Evolutionary conservation across 2,113 vertebrate genomes (phyloP).

Genomic region (Pterophyllum scalare): DNA sequence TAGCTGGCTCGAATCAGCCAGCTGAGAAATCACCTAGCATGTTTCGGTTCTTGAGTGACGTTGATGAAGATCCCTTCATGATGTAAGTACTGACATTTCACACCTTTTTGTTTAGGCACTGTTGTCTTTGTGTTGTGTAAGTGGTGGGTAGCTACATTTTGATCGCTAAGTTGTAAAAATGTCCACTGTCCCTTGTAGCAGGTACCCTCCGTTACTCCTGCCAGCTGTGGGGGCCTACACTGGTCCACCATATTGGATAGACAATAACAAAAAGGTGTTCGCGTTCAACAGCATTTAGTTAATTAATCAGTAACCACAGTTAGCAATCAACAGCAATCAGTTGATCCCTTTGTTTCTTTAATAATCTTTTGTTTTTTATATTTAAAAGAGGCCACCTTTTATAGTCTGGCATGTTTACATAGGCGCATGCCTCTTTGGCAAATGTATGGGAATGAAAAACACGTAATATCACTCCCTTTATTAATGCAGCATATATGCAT

Average conservation of each 20-base stretch:
- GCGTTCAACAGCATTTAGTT: conserved; percentile 4
- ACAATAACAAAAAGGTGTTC: conserved; percentile 61
- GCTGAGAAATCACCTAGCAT: conserved; percentile 76
- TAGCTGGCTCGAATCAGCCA: conserved; percentile 79
- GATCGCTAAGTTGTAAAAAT: not conserved
- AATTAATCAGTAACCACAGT: not conserved
- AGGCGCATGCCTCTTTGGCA: not conserved
- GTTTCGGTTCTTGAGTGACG: conserved; percentile 85
- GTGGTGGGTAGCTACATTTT: not conserved
- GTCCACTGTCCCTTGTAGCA: conserved; percentile 25
- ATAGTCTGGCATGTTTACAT: not conserved
- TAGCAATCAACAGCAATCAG: not conserved
- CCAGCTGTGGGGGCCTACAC: conserved; percentile 73
- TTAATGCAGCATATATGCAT: no score
- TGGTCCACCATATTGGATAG: conserved; percentile 70
- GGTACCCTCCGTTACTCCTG: conserved; percentile 53
- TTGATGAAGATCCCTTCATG: conserved; percentile 83
- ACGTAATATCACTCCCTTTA: no score
- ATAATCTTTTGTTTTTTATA: not conserved
- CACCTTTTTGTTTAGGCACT: not conserved
- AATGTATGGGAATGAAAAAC: no score
- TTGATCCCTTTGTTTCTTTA: not conserved
- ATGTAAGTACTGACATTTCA: conserved; percentile 76
- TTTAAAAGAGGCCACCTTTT: conserved; percentile 1
- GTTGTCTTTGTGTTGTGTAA: not conserved